Conservation (phyloP, 2,888 invertebrate species). For the Euclidia mi region DNA sequence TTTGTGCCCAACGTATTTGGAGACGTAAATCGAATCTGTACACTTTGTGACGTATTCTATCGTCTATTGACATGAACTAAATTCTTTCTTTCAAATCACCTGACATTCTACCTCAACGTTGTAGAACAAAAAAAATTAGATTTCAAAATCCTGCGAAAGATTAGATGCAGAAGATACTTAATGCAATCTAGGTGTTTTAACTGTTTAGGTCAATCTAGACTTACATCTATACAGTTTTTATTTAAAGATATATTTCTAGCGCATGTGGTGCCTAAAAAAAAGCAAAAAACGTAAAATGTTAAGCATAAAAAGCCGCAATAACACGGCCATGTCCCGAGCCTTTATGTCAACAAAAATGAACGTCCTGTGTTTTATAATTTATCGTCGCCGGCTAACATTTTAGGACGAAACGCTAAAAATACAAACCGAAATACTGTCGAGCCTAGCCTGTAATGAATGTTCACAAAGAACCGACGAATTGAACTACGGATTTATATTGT, state of each 20-base stretch:
- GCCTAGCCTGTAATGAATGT: conserved; percentile 37
- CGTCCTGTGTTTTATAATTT: conserved; percentile 47
- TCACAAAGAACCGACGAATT: conserved; percentile 38
- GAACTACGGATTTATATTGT: conserved; percentile 41
- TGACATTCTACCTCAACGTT: background rate
- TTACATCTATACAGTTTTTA: too few species aligned
- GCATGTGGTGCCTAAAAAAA: conserved; percentile 30
- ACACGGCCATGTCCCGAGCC: conserved; percentile 30
- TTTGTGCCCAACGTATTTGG: conserved; percentile 18
- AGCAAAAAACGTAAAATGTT: conserved; percentile 28
- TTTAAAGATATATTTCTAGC: background rate
- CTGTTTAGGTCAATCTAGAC: too few species aligned
- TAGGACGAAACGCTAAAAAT: conserved; percentile 46
- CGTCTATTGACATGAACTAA: conserved; percentile 17
- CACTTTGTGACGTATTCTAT: too few species aligned
- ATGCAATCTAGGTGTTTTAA: too few species aligned
- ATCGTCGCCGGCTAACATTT: conserved; percentile 39
- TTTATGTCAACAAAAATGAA: conserved; percentile 52
- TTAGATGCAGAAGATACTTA: too few species aligned
- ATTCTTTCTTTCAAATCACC: background rate
- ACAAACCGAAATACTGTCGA: conserved; percentile 41
- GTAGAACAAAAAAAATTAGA: too few species aligned
- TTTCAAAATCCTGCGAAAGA: too few species aligned
- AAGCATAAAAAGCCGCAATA: conserved; percentile 32
- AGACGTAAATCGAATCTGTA: conserved; percentile 26